phyloP scores from a whole-genome alignment of 2,888 invertebrate species.

The Morpho deidamia region DNA sequence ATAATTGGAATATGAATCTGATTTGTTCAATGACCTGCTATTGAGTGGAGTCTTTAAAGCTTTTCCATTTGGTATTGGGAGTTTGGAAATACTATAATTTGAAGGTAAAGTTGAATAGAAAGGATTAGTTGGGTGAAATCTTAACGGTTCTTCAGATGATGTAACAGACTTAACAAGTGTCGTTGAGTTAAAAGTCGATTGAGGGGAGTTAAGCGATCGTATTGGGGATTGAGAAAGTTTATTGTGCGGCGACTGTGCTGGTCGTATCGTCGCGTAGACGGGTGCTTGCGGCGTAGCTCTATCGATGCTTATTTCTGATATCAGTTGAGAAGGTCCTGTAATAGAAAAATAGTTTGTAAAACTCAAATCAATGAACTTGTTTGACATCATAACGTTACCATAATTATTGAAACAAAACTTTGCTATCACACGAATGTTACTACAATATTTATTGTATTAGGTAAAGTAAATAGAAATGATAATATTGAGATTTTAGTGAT shows the following conservation, averaged over 20 bases:
- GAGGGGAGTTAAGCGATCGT: slow-evolving; percentile 50
- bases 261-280: slow-evolving; percentile 65
- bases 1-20: slow-evolving; percentile 40
- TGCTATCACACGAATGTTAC: too few species aligned
- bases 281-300: slow-evolving; percentile 63
- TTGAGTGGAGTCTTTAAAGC: slow-evolving; percentile 52
- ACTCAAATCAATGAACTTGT: too few species aligned
- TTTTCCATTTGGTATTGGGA: slow-evolving; percentile 63
- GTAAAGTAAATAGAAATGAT: too few species aligned
- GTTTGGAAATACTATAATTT: slow-evolving; percentile 63
- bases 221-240: slow-evolving; percentile 40
- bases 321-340: slow-evolving; percentile 68
- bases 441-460: too few species aligned
- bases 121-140: slow-evolving; percentile 70
- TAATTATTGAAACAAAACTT: too few species aligned
- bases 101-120: slow-evolving; percentile 70
- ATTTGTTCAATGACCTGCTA: slow-evolving; percentile 46
- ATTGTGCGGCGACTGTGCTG: slow-evolving; percentile 47
- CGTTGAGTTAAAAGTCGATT: slow-evolving; percentile 51
- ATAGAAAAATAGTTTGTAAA: slow-evolving; percentile 30
- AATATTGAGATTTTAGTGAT: too few species aligned
- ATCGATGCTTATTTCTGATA: slow-evolving; percentile 50
- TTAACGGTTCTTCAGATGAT: slow-evolving; percentile 47
- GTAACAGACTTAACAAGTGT: slow-evolving; percentile 52
- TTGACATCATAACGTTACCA: too few species aligned